phyloP scores from a whole-genome alignment of 2,888 invertebrate species.

The Diachrysia chrysitis region DNA sequence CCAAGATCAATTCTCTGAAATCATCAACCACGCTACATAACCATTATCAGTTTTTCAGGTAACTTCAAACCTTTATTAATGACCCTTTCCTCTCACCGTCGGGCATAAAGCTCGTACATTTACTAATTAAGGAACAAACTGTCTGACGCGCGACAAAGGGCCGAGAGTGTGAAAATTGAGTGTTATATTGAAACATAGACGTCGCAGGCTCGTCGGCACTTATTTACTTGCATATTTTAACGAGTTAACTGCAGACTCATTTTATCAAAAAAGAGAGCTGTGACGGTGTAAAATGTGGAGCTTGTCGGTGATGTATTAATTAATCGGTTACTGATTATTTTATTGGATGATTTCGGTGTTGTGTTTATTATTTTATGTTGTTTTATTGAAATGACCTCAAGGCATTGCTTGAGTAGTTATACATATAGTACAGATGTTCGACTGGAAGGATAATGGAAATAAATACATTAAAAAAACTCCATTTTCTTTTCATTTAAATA shows the following conservation, averaged over 20 bases:
- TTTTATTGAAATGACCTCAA: too few species aligned
- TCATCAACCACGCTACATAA: too few species aligned
- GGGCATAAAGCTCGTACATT: background rate
- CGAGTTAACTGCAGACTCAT: background rate
- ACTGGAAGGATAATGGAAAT: too few species aligned
- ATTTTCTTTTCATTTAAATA: too few species aligned
- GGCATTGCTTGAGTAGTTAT: too few species aligned
- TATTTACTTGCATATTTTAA: conserved; percentile 32
- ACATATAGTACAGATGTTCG: too few species aligned
- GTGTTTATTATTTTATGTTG: too few species aligned
- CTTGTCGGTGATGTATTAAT: too few species aligned
- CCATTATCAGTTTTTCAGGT: background rate
- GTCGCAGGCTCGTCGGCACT: background rate
- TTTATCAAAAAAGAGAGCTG: background rate
- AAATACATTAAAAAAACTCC: too few species aligned
- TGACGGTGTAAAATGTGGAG: background rate
- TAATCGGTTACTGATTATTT: too few species aligned
- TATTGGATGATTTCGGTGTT: too few species aligned
- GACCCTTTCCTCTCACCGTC: background rate
- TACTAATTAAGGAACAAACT: conserved; percentile 1
- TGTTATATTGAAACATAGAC: conserved; percentile 36
- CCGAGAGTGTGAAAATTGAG: conserved; percentile 24
- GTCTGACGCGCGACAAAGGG: background rate
- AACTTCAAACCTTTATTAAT: background rate
- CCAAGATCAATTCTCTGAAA: too few species aligned